Evolutionary conservation across 2,888 invertebrate species (phyloP).

Genomic region (Pseudococcus viburni): DNA sequence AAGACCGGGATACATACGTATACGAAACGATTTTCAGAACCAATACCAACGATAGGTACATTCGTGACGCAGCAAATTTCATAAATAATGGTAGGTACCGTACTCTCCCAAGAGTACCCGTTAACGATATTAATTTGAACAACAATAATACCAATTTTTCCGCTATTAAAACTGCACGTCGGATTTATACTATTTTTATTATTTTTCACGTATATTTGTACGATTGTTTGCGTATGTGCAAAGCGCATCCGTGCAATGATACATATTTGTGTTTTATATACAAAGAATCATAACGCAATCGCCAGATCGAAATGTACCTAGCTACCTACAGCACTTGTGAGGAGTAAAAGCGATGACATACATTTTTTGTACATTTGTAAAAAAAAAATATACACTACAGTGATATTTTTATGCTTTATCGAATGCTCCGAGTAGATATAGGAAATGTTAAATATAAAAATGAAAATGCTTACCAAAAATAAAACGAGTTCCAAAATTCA

Average conservation of each 20-base stretch:
- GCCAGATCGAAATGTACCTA: no score
- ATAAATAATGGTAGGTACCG: slow-evolving; percentile 59
- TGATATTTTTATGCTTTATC: no score
- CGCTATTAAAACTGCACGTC: slow-evolving; percentile 61
- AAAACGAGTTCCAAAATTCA: not conserved
- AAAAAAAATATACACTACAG: no score
- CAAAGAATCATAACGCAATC: not conserved
- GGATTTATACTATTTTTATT: not conserved
- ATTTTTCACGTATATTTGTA: not conserved
- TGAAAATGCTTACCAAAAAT: slow-evolving; percentile 16
- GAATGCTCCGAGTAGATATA: no score
- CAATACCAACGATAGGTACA: slow-evolving; percentile 61
- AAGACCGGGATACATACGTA: not conserved
- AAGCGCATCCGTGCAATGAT: not conserved
- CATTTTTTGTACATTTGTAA: no score
- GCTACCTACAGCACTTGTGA: no score
- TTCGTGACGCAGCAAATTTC: slow-evolving; percentile 62
- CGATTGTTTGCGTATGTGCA: not conserved
- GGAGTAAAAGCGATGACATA: no score
- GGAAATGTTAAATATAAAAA: not conserved
- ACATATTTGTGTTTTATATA: not conserved
- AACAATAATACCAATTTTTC: slow-evolving; percentile 64
- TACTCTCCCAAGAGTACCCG: slow-evolving; percentile 65
- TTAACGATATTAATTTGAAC: slow-evolving; percentile 64
- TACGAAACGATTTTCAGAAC: slow-evolving; percentile 48